Base-by-base conservation (phyloP, 2,888 invertebrate species). In the Loripinus fragilis region DNA sequence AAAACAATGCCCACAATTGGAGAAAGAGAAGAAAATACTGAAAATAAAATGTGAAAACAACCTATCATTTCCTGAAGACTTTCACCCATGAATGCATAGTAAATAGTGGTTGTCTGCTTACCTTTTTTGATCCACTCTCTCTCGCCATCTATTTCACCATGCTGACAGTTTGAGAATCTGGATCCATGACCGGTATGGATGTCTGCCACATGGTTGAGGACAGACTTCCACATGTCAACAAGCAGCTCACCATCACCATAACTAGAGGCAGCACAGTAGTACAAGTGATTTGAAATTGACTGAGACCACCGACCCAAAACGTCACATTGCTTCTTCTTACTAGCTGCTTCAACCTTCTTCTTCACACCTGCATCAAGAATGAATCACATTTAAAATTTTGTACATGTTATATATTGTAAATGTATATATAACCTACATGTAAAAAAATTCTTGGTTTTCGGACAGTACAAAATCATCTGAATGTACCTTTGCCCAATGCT, bases 281-380 rank as follows among this genome's bases (percentile, higher is more conserved):
- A 68, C 41, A 68, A 8, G 28, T 42, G 41, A 25, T 42, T 68
- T n/a, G 68, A 68, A n/a, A 68, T 30, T 0, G 68, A 38, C 41
- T 42, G 68, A 0, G 42, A 33, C 68, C 45, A 68, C 7, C 23
- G 0, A n/a, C 2, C 17, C 20, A 68, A n/a, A 0, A 68, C 7
- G 10, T 68, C 68, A 68, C 41, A 42, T 15, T 25, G 1, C 12
- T 67, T 38, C 23, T 3, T 38, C 42, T 68, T 68, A 5, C 17
- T 15, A 25, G 67, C 35, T 35, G 67, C 8, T 17, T 67, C 41
- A 17, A 67, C 67, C 23, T 67, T 67, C 67, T 67, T 67, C 38
- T 67, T 67, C 8, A 41, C 67, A 55, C 15, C 64, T 64, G 35
- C 8, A 64, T 10, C 7, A 64, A 3, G n/a, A 64, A 50, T 7